phyloP scores from a whole-genome alignment of 2,113 vertebrate species.

The Centropus bengalensis region DNA sequence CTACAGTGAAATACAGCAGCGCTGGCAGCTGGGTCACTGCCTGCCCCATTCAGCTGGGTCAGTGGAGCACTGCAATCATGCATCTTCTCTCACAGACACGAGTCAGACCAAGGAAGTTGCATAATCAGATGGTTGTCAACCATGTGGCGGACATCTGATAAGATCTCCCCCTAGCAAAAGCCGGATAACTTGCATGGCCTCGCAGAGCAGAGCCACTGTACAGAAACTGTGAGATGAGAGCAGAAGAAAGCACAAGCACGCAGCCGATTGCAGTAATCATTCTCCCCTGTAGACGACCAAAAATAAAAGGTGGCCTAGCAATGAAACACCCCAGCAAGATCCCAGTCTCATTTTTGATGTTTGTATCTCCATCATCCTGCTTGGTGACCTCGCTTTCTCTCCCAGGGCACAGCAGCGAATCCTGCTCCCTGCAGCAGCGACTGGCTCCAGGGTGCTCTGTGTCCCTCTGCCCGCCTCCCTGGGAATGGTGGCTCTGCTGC shows the following conservation, averaged over 20 bases:
- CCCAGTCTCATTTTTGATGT: background rate
- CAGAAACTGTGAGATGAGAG: background rate
- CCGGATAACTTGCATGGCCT: background rate
- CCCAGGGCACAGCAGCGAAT: background rate
- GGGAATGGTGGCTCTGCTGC: accelerated
- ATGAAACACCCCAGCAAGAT: background rate
- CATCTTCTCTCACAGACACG: background rate
- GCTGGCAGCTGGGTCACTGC: background rate
- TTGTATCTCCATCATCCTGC: background rate
- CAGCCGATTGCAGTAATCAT: background rate
- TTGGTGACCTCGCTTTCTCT: background rate
- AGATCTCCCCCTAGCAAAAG: background rate
- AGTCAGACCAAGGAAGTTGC: background rate
- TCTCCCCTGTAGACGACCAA: background rate
- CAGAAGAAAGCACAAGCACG: background rate
- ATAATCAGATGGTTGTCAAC: background rate
- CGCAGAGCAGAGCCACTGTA: background rate
- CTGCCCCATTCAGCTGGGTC: background rate
- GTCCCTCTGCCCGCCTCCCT: background rate
- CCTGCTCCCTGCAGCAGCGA: background rate
- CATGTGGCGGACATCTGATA: background rate
- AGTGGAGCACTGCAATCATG: background rate
- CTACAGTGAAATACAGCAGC: background rate
- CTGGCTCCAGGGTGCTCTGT: background rate
- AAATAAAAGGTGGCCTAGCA: background rate